Base-by-base conservation (phyloP, 2,113 vertebrate genomes). In the Natator depressus region DNA sequence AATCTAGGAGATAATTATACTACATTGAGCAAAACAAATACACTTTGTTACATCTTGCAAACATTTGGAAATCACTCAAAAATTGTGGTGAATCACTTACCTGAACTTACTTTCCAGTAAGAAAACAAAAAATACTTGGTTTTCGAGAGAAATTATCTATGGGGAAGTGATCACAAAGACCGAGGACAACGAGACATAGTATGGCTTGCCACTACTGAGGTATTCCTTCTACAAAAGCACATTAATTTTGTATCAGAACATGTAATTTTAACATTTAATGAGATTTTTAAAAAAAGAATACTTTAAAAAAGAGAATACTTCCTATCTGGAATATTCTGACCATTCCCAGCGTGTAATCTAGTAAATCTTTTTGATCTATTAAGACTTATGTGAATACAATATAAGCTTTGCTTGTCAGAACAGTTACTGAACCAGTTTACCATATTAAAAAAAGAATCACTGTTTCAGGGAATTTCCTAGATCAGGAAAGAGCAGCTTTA, bases 321-420 rank as follows among this genome's bases (percentile, higher is more conserved):
- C 79, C 19, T n/a, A 86, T 92, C 92, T 85, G 87, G 96, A 96
- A 78, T 13, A 80, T 91, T 97, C 72, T 96, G 96, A 85, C 95
- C 97, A 88, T 79, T 92, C 96, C 89, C 89, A 75, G 79, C 86
- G 87, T 80, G 83, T 84, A 83, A 8, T 87, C 95, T 38, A 49
- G 81, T 8, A 84, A 95, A 80, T 54, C 90, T 89, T 87, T 25
- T 91, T 91, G 95, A 95, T 89, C 94, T 80, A 87, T 54, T 87
- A 90, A 82, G 93, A 96, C 93, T 88, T 94, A 81, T 89, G 47
- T 35, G 86, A 87, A 57, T 50, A 94, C 95, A 85, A 93, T 59
- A 54, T 2, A 79, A 57, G n/a, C 72, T 80, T 91, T 65, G 79
- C 2, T 87, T 94, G 80, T 94, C 90, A 78, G 93, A 97, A 49